These are phyloP conservation scores for Brachypteracias leptosomus DNA, from an alignment of 2,113 vertebrate genomes.

Conservation along the genomic window DNA sequence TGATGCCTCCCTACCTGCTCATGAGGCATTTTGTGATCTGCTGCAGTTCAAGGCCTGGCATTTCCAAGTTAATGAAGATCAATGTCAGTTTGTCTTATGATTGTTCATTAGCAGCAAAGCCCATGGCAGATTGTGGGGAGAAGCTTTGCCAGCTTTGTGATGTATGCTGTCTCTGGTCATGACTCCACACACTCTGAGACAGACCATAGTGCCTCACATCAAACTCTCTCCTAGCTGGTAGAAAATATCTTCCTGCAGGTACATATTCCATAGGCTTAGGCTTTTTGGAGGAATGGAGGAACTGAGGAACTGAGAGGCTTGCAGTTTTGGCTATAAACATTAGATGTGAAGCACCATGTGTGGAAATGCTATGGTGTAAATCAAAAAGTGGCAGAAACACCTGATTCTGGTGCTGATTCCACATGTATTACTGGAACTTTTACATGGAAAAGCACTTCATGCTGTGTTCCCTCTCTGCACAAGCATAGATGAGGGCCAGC, in stretches of 20 bases:
- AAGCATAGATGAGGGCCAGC: neutral
- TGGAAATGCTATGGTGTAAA: neutral
- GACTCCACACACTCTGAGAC: fast-evolving
- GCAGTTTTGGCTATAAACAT: neutral
- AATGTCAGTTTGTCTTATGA: neutral
- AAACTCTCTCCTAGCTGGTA: neutral
- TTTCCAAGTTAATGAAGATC: neutral
- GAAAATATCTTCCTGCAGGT: neutral
- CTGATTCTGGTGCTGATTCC: neutral
- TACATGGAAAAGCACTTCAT: neutral
- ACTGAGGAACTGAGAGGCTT: neutral
- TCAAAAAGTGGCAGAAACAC: neutral
- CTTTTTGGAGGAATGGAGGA: too few relatives aligned
- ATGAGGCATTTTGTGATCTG: neutral
- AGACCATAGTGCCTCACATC: neutral
- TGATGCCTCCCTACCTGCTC: neutral
- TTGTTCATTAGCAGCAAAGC: neutral
- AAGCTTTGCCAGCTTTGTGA: neutral
- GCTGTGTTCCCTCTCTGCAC: neutral
- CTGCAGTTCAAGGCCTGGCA: neutral
- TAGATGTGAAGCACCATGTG: neutral
- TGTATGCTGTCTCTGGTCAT: neutral
- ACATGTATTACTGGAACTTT: neutral
- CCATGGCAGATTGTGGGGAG: fast-evolving
- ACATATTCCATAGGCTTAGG: fast-evolving